Evolutionary conservation across 2,888 invertebrate species (phyloP).

Genomic region (Agonopterix arenella): DNA sequence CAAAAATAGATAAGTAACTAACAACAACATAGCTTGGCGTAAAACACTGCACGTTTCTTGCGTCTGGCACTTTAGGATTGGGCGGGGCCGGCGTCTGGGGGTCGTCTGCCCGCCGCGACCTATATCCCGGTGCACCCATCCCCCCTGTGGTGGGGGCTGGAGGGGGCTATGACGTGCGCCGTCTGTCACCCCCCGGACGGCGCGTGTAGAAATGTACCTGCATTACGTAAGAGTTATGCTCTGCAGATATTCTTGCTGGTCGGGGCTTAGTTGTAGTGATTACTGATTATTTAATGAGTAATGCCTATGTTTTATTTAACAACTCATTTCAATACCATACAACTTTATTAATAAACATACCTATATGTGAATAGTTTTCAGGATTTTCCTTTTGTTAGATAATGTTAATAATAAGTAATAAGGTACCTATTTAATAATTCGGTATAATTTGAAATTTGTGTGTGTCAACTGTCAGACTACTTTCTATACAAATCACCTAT

Average conservation of each 20-base stretch:
- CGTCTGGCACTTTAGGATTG: conserved; percentile 12
- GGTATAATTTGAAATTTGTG: too few species aligned
- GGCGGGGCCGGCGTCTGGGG: conserved; percentile 42
- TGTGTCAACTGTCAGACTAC: too few species aligned
- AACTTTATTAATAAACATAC: too few species aligned
- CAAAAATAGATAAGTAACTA: background rate
- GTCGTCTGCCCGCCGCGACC: conserved; percentile 71
- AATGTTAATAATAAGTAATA: too few species aligned
- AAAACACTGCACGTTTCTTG: conserved; percentile 6
- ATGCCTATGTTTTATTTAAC: too few species aligned
- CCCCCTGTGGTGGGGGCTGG: conserved; percentile 17
- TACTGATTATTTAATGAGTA: too few species aligned
- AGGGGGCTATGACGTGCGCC: conserved; percentile 30
- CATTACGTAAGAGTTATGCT: conserved; percentile 59
- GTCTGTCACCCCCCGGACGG: conserved; percentile 30
- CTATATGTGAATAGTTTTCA: too few species aligned
- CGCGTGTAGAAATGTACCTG: conserved; percentile 28
- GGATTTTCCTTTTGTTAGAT: too few species aligned
- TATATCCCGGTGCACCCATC: conserved; percentile 36
- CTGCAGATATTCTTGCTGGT: conserved; percentile 23
- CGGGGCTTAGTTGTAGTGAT: too few species aligned
- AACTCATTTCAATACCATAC: too few species aligned
- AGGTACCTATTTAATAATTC: too few species aligned
- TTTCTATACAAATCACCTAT: too few species aligned
- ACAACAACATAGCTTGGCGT: background rate